A percentile compares a stretch with the other conserved stretches of the same genome.
Evolutionary conservation across 2,113 vertebrate species (phyloP).

Genomic region (Zapornia atra): DNA sequence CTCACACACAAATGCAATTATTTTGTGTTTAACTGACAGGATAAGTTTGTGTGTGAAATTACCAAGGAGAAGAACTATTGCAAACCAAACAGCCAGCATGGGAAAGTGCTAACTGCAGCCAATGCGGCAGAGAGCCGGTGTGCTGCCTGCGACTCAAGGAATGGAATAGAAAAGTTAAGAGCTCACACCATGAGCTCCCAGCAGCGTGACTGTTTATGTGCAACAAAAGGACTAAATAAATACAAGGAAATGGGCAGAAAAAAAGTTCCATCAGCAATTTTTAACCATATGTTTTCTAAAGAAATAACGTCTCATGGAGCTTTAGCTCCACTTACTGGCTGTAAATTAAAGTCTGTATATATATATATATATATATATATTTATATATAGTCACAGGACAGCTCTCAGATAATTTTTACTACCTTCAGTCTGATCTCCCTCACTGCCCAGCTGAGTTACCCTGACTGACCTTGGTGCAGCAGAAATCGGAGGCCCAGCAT

Average conservation of each 20-base stretch:
- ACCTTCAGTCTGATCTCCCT: background rate
- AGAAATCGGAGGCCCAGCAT: background rate
- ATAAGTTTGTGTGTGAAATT: background rate
- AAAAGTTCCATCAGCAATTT: conserved; percentile 29
- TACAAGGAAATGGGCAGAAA: conserved; percentile 1
- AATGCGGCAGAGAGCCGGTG: conserved; percentile 19
- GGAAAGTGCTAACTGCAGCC: conserved; percentile 1
- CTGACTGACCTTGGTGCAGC: background rate
- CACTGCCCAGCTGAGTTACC: background rate
- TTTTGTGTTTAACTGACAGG: background rate
- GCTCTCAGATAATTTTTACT: background rate
- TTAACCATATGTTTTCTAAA: background rate
- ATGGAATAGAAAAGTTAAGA: conserved; percentile 63
- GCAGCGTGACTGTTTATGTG: conserved; percentile 20
- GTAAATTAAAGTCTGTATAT: conserved; percentile 45
- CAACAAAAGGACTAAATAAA: conserved; percentile 52
- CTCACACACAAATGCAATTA: background rate
- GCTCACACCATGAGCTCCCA: conserved; percentile 40
- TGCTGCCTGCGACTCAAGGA: conserved; percentile 19
- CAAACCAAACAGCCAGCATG: background rate
- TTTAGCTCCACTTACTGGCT: conserved; percentile 81
- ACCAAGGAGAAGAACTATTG: background rate
- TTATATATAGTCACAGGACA: background rate
- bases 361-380: no score
- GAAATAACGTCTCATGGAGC: conserved; percentile 37